Evolutionary conservation across 2,888 invertebrate species (phyloP), one percentile per base, ranked within the genome.

Genomic region (Noctua pronuba): DNA sequence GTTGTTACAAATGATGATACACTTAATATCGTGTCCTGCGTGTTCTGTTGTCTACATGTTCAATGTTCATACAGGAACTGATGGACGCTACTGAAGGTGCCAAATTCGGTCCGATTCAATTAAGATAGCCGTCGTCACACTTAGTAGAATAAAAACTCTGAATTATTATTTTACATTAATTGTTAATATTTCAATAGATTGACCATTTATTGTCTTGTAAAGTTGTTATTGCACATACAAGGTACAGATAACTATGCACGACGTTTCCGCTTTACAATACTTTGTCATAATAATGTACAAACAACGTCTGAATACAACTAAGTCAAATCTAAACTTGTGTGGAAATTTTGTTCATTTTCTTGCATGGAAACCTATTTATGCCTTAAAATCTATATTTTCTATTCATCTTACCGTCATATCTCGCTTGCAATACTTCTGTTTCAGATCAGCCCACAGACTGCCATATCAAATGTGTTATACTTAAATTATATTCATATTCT

Each of bases 401-500:
- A 52, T 4, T 52, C 24, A 11, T 52, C 52, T 1, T 7, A 49
- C 7, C 49, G 7, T 55, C 5, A 13, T 58, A 58, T 28, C 5
- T 13, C 13, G 16, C 55, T 55, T 49, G 55, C 31, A 18, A 60
- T 21, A 2, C 60, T 60, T 60, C 60, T 60, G 3, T 35, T 35
- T 38, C 28, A 24, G 55, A 38, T 58, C 55, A 38, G 24, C 28
- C 28, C 13, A 77, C 38, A 77, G 38, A 18, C 3, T 75, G 41
- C 38, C 1, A 13, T 76, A 38, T 31, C 35, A 35, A 75, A 13
- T 11, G 64, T 64, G 21, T 64, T 65, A 44, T 64, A 76, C 35
- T 52, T n/a, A 35, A 76, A 4, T 35, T 75, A 2, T 64, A 35
- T 66, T 77, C 35, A 76, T 67, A 46, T 77, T 77, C 44, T 44